Base-by-base conservation (phyloP, 1,140 invertebrate species). In the Scaptomyza montana region DNA sequence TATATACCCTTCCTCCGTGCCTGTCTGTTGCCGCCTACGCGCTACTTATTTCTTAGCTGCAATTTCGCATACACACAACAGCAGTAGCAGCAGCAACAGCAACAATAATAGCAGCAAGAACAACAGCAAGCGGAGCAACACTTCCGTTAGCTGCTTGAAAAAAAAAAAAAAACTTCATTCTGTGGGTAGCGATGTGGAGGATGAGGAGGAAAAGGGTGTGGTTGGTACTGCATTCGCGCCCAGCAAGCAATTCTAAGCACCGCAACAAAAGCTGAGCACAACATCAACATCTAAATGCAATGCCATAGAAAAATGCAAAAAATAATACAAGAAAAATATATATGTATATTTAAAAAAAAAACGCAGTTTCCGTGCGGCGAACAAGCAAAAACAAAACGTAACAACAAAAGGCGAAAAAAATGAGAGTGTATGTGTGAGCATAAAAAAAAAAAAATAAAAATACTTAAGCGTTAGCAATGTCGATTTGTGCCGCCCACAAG, bases 121-220 rank as follows among this genome's bases (percentile, higher is more conserved):
- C 72, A 39, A 55, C 33, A 19, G 36, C 36, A 55, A 25, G 39
- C 39, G 19, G 49, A 64, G 74, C 80, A 76, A 71, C 80, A 84
- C 80, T 85, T 84, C 80, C 80, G 80, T 51, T 80, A 61, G 80
- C 77, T 85, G 80, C 80, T 85, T 85, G 77, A 85, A 85, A 85
- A 85, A 16, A 16, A 85, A 16, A 16, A 16, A 85, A 85, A 82
- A 85, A 85, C 80, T 84, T 84, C 65, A 78, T 80, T 74, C 80
- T 65, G 62, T 77, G 45, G 36, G 0, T 8, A 36, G 7, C 7
- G 67, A 39, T 62, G 66, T n/a, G 12, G 45, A 56, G 39, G 49
- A 21, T 3, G n/a, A 12, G 36, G 12, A 10, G 33, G 13, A 1
- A 0, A 1, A 13, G 8, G 43, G 28, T 30, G 47, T 43, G 47